Percentiles rank a stretch among this genome's conserved stretches.
Evolutionary conservation across 2,113 vertebrate genomes (phyloP).

Genomic region (Danio rerio): GRCz12tu NC_133182.1:17771501-17772000

Average conservation of each 20-base stretch:
- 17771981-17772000: not conserved
- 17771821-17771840: conserved; percentile 80
- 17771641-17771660: conserved; percentile 44
- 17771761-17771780: conserved; percentile 85
- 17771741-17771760: conserved; percentile 82
- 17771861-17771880: conserved; percentile 39
- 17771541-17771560: conserved; percentile 52
- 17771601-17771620: not conserved
- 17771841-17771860: conserved; percentile 81
- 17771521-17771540: conserved; percentile 54
- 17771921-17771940: conserved; percentile 76
- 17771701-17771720: conserved; percentile 56
- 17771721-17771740: conserved; percentile 79
- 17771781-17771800: conserved; percentile 85
- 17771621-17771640: not conserved
- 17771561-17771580: conserved; percentile 35
- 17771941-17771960: conserved; percentile 71
- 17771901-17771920: conserved; percentile 81
- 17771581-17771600: not conserved
- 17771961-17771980: conserved; percentile 59
- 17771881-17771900: conserved; percentile 80
- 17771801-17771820: conserved; percentile 75
- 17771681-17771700: conserved; percentile 50
- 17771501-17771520: not conserved
- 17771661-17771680: conserved; percentile 53